Base-by-base conservation (phyloP, 2,113 vertebrate species). In the Anolis carolinensis region DNA sequence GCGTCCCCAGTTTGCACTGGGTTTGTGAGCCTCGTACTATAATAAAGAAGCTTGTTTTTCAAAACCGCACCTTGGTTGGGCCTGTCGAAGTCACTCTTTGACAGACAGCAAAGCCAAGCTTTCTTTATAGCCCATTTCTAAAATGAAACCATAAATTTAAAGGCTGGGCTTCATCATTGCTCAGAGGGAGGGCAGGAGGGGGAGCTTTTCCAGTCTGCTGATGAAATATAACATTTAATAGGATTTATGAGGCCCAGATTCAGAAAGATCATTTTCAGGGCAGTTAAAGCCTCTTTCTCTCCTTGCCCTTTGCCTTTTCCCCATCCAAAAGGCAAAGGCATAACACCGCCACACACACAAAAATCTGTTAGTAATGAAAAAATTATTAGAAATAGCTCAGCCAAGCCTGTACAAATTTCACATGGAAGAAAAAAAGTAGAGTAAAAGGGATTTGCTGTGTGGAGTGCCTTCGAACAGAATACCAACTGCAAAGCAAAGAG, bases 131-230 rank as follows among this genome's bases (percentile, higher is more conserved):
- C 96, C 97, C 96, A 97, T 98, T 97, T 97, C 96, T 95, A 94
- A 97, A 97, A 97, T 97, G 96, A 96, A 97, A 97, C 96, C 94
- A 97, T 97, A 96, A 97, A 97, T 97, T 96, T 95, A 92, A 95
- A 97, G 96, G 93, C 94, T 77, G 85, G 89, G 88, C 93, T 96
- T 95, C 96, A 96, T 96, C 94, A 95, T 95, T 95, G 92, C 90
- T 36, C 9, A 30, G 70, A 21, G 30, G 48, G 55, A 59, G n/a
- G 52, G 50, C 34, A 44, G 90, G 90, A 44, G 90, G 90, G 73
- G 96, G 96, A 95, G 94, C 96, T 95, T 95, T 96, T 93, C 92
- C 86, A 96, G 95, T 91, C 95, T 94, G 94, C 96, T 96, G 96
- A 96, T 96, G 97, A 97, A 96, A 96, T 96, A 95, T 95, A 96